Evolutionary conservation across 2,797 vertebrate genomes (phyloP), one percentile per base, ranked within the genome.

Genomic region (Hydrolagus colliei): DNA sequence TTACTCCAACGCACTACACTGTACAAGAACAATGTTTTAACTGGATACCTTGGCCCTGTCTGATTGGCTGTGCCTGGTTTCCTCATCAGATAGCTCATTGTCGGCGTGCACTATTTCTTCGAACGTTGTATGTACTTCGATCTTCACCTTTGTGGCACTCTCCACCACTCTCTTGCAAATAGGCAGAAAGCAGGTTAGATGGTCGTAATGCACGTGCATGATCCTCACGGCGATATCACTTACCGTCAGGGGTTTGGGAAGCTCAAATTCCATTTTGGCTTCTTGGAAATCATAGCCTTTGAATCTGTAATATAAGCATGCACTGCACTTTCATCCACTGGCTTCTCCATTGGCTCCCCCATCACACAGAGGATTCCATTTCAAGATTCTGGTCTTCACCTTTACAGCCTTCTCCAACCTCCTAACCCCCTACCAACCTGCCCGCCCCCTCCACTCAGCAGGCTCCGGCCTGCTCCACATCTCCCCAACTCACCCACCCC

Each of bases 191-290:
- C 92, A 90, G 0, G 96, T 95, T 35, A 98, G 14, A 6, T 98
- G 97, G 87, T 99, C 96, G 0, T 96, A 96, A n/a, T 0, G 88
- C 0, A 96, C 96, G 88, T 97, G 95, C 8, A 99, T 90, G 86
- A 98, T 88, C 4, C 95, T 92, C 0, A 99, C 74, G 0, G 94
- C 95, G 0, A 97, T 85, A 1, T 91, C 88, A 68, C 93, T 94
- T 82, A 91, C 65, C 10, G 95, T 94, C 89, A 98, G 89, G 0
- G 93, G 89, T 87, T 92, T 94, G 2, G 97, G 96, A 87, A 99
- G 92, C 80, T 95, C 92, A 87, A 98, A 97, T 32, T 92, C 91
- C 14, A 94, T 72, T 20, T 90, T 89, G 0, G 76, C 92, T 6
- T 93, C 93, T 8, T 89, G 86, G 86, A 98, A 98, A 68, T 75